Evolutionary conservation across 2,797 vertebrate genomes (phyloP), one percentile per base, ranked within the genome.

Genomic region (Coregonus sp.): DNA sequence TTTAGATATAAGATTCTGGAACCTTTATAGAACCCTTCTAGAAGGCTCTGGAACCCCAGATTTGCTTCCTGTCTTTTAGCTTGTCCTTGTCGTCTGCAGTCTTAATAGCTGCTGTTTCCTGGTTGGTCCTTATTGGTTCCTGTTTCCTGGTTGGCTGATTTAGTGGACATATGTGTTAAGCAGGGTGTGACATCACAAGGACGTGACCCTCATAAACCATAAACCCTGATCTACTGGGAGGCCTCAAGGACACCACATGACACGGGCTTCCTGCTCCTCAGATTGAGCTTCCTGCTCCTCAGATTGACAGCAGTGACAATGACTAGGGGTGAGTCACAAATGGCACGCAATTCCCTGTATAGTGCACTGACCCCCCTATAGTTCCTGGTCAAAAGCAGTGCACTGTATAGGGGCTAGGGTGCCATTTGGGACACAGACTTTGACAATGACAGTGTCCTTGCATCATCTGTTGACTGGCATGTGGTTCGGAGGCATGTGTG

Each of bases 81-180:
- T 75, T 16, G 75, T 31, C 31, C 51, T n/a, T 5, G 69, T 15
- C 31, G 12, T 70, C 61, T 79, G 40, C 56, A 72, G 51, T 70
- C 20, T 56, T 18, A 18, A 16, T 56, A 18, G 52, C 52, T 47
- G 40, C 9, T 47, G 52, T 63, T 63, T 63, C 59, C 59, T 63
- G 59, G 59, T 63, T 3, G 59, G 25, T 63, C 20, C 40, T 74
- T 40, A 72, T 52, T 73, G 63, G 56, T 20, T 16, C 70, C 79
- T 72, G 47, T 20, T 31, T 75, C 65, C 68, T 63, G n/a, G 4
- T 52, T 72, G 75, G 16, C 25, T 71, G 70, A 78, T 82, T 82
- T 75, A 79, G 40, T 14, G 63, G 73, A 18, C 63, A 14, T 5
- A 66, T 66, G 63, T 66, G 63, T 31, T 33, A 25, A 33, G 56